Percentiles rank a stretch among this genome's conserved stretches.
Conservation (phyloP, 92 coral and sea anemone species). For the Scolanthus callimorphus region DNA sequence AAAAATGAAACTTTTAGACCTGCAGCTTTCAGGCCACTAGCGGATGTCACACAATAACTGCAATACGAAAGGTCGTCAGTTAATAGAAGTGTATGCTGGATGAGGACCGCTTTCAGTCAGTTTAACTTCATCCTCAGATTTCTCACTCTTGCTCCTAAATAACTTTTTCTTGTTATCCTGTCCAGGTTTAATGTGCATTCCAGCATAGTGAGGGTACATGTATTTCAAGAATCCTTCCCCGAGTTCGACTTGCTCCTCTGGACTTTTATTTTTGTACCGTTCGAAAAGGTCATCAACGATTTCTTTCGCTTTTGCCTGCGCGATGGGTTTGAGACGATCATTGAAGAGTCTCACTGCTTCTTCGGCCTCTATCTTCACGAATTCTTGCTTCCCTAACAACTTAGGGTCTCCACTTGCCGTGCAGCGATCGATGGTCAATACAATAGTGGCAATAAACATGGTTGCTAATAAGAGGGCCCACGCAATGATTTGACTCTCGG, state of each 20-base stretch:
- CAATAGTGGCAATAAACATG: slow-evolving; percentile 35
- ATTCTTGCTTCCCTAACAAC: slow-evolving; percentile 33
- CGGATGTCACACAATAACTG: no score
- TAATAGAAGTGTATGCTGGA: slow-evolving; percentile 18
- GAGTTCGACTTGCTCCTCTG: slow-evolving; percentile 14
- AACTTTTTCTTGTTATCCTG: not conserved
- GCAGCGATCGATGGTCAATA: slow-evolving; percentile 58
- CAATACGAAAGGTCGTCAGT: no score
- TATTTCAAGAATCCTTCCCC: slow-evolving; percentile 43
- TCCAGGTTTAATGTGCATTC: slow-evolving; percentile 2
- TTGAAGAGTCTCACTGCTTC: slow-evolving; percentile 63
- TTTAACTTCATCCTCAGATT: slow-evolving; percentile 6
- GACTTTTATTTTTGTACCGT: slow-evolving; percentile 43
- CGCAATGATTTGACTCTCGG: slow-evolving; percentile 54
- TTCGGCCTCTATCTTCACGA: slow-evolving; percentile 51
- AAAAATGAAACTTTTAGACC: no score
- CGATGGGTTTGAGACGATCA: slow-evolving; percentile 54
- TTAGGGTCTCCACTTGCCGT: slow-evolving; percentile 20
- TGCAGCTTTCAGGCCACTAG: no score
- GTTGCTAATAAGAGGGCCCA: slow-evolving; percentile 59
- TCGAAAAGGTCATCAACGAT: slow-evolving; percentile 43
- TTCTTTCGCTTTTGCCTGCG: slow-evolving; percentile 39
- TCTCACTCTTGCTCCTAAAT: slow-evolving; percentile 8
- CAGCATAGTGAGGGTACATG: slow-evolving; percentile 49
- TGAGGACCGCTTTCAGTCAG: slow-evolving; percentile 28